phyloP scores from a whole-genome alignment of 2,113 vertebrate species.

The Oophaga pumilio region DNA sequence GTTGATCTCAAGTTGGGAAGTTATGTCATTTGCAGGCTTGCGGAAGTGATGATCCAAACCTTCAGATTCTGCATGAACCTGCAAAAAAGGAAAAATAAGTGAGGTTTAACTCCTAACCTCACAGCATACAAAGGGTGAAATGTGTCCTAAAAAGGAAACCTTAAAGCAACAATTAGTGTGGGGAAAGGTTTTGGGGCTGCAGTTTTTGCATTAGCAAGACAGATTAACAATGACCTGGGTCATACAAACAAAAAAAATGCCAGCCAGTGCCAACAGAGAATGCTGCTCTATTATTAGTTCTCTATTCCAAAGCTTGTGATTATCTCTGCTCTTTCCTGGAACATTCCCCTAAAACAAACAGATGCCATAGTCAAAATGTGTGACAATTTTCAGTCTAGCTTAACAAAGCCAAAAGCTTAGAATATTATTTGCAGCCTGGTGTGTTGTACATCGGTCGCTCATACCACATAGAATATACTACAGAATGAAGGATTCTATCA shows the following conservation, averaged over 20 bases:
- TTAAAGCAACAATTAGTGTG: too few relatives aligned
- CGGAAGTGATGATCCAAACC: conserved; percentile 95
- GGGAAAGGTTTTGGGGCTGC: too few relatives aligned
- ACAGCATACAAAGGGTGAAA: background rate
- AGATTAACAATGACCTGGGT: background rate
- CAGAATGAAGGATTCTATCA: too few relatives aligned
- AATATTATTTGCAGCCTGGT: background rate
- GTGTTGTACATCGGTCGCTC: background rate
- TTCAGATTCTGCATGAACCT: conserved; percentile 83
- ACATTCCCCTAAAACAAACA: background rate
- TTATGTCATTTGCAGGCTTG: conserved; percentile 98
- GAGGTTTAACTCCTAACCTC: background rate
- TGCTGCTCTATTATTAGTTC: background rate
- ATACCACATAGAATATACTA: background rate
- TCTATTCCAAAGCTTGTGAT: background rate
- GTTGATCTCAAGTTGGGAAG: conserved; percentile 98
- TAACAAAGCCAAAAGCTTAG: too few relatives aligned
- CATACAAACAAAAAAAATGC: background rate
- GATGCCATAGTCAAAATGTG: background rate
- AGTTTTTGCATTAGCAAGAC: background rate
- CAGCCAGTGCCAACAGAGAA: background rate
- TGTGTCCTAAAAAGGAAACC: background rate
- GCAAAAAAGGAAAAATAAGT: background rate
- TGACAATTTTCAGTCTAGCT: too few relatives aligned
- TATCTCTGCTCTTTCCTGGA: background rate